These are phyloP conservation scores for Hirudinaria manillensis DNA, from an alignment of 2,888 invertebrate species.

Conservation along the genomic window DNA sequence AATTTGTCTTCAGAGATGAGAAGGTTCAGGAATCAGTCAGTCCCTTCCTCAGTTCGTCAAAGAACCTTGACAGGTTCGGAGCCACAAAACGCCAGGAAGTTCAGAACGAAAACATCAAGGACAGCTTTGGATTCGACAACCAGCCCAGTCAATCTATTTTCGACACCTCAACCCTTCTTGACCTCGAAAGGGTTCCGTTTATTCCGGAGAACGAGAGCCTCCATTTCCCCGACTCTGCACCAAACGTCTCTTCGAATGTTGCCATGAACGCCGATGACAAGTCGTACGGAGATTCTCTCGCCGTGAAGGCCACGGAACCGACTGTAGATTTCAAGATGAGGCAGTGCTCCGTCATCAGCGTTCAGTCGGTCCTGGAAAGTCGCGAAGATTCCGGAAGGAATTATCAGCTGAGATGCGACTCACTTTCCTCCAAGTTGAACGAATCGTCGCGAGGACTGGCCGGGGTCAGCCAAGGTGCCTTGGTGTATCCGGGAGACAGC, in stretches of 20 bases:
- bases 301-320: no score
- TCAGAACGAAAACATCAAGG: not conserved
- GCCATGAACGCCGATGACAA: no score
- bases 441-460: no score
- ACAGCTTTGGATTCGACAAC: not conserved
- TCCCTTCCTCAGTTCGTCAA: no score
- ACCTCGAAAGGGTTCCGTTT: not conserved
- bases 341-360: not conserved
- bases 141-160: not conserved
- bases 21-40: not conserved
- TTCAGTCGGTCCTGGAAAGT: no score
- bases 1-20: slow-evolving; percentile 1
- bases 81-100: not conserved
- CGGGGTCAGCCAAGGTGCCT: not conserved
- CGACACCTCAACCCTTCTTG: slow-evolving; percentile 6
- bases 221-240: no score
- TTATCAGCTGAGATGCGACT: no score
- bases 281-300: no score
- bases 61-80: not conserved
- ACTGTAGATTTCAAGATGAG: slow-evolving; percentile 10
- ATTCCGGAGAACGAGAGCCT: slow-evolving; percentile 1
- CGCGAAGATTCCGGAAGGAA: no score
- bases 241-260: no score
- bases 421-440: no score
- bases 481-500: slow-evolving; percentile 2